Evolutionary conservation across 2,888 invertebrate species (phyloP).

Genomic region (Dryadula phaetusa): DNA sequence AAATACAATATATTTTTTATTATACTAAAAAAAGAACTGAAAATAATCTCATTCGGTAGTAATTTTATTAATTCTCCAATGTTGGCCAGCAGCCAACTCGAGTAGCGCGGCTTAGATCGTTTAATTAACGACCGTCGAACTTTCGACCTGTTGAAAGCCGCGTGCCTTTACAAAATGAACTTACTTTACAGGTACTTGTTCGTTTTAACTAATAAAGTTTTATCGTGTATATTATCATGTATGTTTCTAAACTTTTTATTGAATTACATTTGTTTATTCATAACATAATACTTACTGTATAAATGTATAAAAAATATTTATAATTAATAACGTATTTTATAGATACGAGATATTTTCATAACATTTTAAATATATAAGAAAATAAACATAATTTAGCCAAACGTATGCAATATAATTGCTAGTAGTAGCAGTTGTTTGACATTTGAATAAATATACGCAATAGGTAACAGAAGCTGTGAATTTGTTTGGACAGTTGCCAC

Average conservation of each 20-base stretch:
- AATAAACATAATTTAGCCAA: background rate
- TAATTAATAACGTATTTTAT: background rate
- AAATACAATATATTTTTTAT: too few species aligned
- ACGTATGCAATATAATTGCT: background rate
- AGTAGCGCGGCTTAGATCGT: conserved; percentile 76
- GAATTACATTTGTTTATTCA: background rate
- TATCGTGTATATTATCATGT: conserved; percentile 41
- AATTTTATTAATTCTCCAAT: conserved; percentile 74
- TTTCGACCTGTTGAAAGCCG: conserved; percentile 82
- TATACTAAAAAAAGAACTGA: conserved; percentile 47
- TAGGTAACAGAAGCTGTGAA: conserved; percentile 44
- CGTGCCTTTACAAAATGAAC: conserved; percentile 69
- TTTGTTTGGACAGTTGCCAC: conserved; percentile 61
- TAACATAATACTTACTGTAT: background rate
- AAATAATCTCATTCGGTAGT: conserved; percentile 65
- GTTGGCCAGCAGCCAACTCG: conserved; percentile 73
- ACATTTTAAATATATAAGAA: background rate
- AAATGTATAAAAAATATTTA: too few species aligned
- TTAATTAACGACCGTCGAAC: conserved; percentile 83
- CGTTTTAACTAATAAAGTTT: conserved; percentile 60
- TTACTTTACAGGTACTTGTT: conserved; percentile 68
- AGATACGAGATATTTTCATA: too few species aligned
- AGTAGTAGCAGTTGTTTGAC: background rate
- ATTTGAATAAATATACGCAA: conserved; percentile 24
- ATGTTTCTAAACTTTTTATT: conserved; percentile 19